phyloP scores from a whole-genome alignment of 1,140 invertebrate species.

The Cydia pomonella region DNA sequence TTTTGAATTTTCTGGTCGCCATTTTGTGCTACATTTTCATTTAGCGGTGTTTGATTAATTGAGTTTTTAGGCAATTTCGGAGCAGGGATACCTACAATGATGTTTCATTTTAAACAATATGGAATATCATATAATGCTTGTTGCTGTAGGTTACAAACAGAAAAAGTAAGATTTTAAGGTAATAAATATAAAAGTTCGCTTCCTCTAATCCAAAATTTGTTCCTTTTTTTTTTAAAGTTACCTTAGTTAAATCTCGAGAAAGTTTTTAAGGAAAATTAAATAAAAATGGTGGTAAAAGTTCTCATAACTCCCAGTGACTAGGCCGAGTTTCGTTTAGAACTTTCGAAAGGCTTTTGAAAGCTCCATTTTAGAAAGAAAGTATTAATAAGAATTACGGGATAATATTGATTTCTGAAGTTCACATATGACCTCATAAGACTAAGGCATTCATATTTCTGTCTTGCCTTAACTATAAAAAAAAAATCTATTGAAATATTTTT shows the following conservation, averaged over 20 bases:
- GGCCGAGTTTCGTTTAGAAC: background rate
- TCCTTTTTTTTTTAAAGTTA: background rate
- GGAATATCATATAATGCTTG: no score
- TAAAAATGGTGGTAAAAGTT: background rate
- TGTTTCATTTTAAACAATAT: background rate
- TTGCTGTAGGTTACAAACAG: no score
- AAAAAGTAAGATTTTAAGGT: no score
- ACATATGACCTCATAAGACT: background rate
- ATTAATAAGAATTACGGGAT: background rate
- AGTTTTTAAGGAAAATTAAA: background rate
- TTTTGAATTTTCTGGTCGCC: background rate
- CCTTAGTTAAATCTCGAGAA: background rate
- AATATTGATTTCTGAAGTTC: background rate
- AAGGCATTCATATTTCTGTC: background rate
- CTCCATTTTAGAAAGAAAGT: background rate
- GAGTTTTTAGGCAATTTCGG: conserved; percentile 6
- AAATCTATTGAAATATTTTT: no score
- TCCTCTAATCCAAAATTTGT: background rate
- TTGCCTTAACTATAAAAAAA: background rate
- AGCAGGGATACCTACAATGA: background rate
- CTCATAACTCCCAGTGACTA: conserved; percentile 7
- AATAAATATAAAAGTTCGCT: background rate
- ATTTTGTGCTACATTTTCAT: conserved; percentile 13
- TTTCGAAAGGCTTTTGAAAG: background rate
- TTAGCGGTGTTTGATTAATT: conserved; percentile 20